Evolutionary conservation across 2,888 invertebrate species (phyloP).

Genomic region (Pyrrhia umbra): DNA sequence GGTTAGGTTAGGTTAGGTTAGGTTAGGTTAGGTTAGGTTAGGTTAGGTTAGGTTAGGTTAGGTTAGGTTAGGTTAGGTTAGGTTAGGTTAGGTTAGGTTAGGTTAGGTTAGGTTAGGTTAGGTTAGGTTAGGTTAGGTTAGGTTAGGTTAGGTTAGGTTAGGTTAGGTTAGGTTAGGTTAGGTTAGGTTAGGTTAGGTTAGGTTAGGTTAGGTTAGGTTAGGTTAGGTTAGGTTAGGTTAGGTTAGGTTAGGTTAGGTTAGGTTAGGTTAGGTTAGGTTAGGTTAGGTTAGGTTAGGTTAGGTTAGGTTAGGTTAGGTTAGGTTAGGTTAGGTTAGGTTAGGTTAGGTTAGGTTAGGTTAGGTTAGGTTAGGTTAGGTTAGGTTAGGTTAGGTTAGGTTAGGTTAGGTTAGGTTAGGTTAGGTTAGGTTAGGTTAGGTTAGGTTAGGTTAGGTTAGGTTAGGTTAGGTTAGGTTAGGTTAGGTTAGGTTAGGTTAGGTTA

Average conservation of each 20-base stretch:
- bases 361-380: constrained; percentile 44
- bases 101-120: constrained; percentile 56
- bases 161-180: constrained; percentile 29
- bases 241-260: constrained; percentile 36
- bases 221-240: constrained; percentile 38
- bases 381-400: constrained; percentile 40
- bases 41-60: constrained; percentile 41
- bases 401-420: constrained; percentile 58
- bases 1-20: constrained; percentile 61
- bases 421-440: constrained; percentile 52
- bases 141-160: constrained; percentile 30
- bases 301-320: constrained; percentile 34
- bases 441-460: constrained; percentile 37
- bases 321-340: constrained; percentile 39
- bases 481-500: constrained; percentile 16
- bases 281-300: constrained; percentile 32
- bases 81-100: constrained; percentile 53
- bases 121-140: constrained; percentile 48
- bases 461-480: constrained; percentile 30
- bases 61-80: constrained; percentile 50
- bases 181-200: constrained; percentile 35
- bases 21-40: constrained; percentile 58
- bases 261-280: constrained; percentile 33
- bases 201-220: constrained; percentile 32
- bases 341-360: constrained; percentile 43